These are phyloP conservation scores for Sander vitreus DNA, from an alignment of 2,113 vertebrate species.

Conservation along the genomic window DNA sequence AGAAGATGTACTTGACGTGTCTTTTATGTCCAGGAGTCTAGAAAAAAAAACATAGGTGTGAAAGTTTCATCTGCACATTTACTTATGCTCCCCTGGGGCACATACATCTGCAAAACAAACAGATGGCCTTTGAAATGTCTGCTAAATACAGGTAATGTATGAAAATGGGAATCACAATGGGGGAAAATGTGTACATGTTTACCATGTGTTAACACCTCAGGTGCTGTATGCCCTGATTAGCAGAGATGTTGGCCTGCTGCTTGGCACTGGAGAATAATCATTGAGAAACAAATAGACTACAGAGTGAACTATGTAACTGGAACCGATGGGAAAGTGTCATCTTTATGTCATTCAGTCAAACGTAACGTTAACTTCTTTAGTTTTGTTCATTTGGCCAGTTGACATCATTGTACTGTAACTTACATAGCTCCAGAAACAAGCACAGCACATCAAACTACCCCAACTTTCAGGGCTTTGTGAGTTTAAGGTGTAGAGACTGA, in stretches of 20 bases:
- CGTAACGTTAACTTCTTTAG: background rate
- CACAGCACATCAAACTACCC: background rate
- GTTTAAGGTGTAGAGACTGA: background rate
- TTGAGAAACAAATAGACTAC: background rate
- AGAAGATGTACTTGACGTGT: too few relatives aligned
- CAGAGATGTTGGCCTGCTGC: slow-evolving; percentile 45
- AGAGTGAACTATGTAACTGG: background rate
- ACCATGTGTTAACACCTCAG: slow-evolving; percentile 52
- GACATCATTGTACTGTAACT: background rate
- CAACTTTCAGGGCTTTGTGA: background rate
- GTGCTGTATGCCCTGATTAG: slow-evolving; percentile 56
- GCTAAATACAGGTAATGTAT: slow-evolving; percentile 58
- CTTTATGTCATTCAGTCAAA: background rate
- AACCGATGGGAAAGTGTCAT: background rate
- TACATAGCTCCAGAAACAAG: background rate
- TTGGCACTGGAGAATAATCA: slow-evolving; percentile 27
- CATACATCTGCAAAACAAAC: slow-evolving; percentile 16
- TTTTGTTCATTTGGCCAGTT: background rate
- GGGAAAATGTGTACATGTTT: slow-evolving; percentile 35
- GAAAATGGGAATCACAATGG: slow-evolving; percentile 42
- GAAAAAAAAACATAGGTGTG: background rate
- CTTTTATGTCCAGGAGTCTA: background rate
- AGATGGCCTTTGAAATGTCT: slow-evolving; percentile 56
- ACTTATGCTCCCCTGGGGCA: slow-evolving; percentile 7
- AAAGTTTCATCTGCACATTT: slow-evolving; percentile 2